These are phyloP conservation scores for Molothrus ater DNA, from an alignment of 2,797 vertebrate genomes.

Conservation along the genomic window DNA sequence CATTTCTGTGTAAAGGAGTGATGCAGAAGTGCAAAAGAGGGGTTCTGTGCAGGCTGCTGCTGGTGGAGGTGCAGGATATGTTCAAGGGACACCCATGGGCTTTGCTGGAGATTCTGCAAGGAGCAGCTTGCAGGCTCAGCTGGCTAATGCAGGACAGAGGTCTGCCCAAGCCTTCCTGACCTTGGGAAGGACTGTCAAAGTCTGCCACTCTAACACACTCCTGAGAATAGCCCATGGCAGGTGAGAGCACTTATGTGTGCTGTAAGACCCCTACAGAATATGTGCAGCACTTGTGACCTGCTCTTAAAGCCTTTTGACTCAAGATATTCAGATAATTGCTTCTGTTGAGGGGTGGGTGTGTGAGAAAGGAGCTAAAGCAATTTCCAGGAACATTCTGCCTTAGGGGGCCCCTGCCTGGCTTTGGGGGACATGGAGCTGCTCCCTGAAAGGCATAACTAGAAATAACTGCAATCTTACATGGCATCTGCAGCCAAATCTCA, in stretches of 20 bases:
- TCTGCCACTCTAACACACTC: not conserved
- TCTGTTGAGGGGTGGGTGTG: not conserved
- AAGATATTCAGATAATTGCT: not conserved
- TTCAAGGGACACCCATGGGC: not conserved
- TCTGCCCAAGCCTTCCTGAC: not conserved
- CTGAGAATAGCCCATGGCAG: not conserved
- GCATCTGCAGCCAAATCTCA: not conserved
- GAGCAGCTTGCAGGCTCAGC: not conserved
- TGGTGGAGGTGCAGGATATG: not conserved
- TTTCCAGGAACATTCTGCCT: not conserved
- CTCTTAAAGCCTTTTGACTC: not conserved
- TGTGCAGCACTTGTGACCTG: not conserved
- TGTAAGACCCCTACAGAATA: not conserved
- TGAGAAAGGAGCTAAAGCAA: not conserved
- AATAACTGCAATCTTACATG: not conserved
- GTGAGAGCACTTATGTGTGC: not conserved
- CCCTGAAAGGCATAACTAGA: not conserved
- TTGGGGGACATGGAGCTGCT: not conserved
- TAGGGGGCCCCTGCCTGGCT: not conserved
- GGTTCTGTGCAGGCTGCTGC: not conserved
- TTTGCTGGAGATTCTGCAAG: not conserved
- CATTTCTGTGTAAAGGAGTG: not conserved
- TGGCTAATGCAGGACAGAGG: not conserved
- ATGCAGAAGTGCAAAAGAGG: not conserved
- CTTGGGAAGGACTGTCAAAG: not conserved